Base-by-base conservation (phyloP, 2,113 vertebrate genomes). In the Notarius quadriscutis region DNA sequence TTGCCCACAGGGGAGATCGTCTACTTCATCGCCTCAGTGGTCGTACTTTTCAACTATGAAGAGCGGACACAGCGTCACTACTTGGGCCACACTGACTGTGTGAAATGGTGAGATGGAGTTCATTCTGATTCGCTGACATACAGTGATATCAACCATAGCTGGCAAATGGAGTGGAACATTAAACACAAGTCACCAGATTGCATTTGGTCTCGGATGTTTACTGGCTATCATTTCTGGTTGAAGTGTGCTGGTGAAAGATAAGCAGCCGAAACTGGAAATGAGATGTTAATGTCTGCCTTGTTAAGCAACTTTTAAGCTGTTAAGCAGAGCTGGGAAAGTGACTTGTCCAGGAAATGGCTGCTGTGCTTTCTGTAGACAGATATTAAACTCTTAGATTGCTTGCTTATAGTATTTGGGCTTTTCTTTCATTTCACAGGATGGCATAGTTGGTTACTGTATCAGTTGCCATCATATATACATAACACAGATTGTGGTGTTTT, bases 1-100 rank as follows among this genome's bases (percentile, higher is more conserved):
- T 96, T 99, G 87, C 98, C 98, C 86, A 99, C 98, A 0, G 98
- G 98, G 83, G 98, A 99, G 93, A 97, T 98, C 0, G 97, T 99
- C 0, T 99, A 99, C 94, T 99, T 99, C 91, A 95, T 99, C 17
- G 98, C 98, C 14, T 99, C 97, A 0, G 96, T 98, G 20, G 98
- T 99, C 18, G 97, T 97, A 87, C 94, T 99, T 0, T 99, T 99
- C 93, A 98, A 98, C 94, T 97, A 97, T 15, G 98, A 99, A 75
- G 98, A 99, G 81, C 94, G 96, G 87, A 99, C 97, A 65, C 98
- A 99, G 83, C 94, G 98, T 62, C 97, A 99, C 92, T 99, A 98
- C 93, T 94, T 99, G 85, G 98, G 98, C 89, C 98, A 99, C 92
- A 99, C 97, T 0, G 98, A 99, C 94, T 99, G 98, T 0, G 97